Percentiles rank a stretch among this genome's conserved stretches.
Conservation (phyloP, 2,888 invertebrate species). For the Pollenia labialis region DNA sequence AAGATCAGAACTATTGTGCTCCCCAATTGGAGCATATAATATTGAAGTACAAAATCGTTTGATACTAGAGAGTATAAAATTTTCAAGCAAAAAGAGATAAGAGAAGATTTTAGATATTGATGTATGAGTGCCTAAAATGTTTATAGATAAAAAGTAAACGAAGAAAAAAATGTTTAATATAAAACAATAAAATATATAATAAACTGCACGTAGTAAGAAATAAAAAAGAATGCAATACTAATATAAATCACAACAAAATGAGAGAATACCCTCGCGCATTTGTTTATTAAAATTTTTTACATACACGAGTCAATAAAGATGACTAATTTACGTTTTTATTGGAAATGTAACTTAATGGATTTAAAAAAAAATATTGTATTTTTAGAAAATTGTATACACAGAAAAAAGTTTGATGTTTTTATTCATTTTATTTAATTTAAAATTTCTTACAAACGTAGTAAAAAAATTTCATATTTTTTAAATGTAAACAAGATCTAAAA, state of each 20-base stretch:
- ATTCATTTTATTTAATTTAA: too few relatives aligned
- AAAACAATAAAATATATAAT: slow-evolving; percentile 38
- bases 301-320: slow-evolving; percentile 33
- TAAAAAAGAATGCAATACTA: slow-evolving; percentile 35
- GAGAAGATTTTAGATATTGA: slow-evolving; percentile 6
- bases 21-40: slow-evolving; percentile 71
- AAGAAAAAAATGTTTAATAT: slow-evolving; percentile 47
- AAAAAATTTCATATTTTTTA: too few relatives aligned
- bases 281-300: slow-evolving; percentile 23
- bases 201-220: slow-evolving; percentile 35
- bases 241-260: slow-evolving; percentile 44
- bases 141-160: slow-evolving; percentile 47
- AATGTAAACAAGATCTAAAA: too few relatives aligned
- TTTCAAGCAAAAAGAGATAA: slow-evolving; percentile 9
- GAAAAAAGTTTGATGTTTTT: too few relatives aligned
- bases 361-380: too few relatives aligned
- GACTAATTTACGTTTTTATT: slow-evolving; percentile 41
- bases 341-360: too few relatives aligned
- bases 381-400: too few relatives aligned
- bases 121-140: slow-evolving; percentile 19
- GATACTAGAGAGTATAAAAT: slow-evolving; percentile 23
- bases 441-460: too few relatives aligned
- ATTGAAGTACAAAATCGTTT: slow-evolving; percentile 43
- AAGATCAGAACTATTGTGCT: slow-evolving; percentile 65
- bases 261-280: slow-evolving; percentile 43